Conservation (phyloP, 2,797 vertebrate species). For the Myotis myotis region DNA sequence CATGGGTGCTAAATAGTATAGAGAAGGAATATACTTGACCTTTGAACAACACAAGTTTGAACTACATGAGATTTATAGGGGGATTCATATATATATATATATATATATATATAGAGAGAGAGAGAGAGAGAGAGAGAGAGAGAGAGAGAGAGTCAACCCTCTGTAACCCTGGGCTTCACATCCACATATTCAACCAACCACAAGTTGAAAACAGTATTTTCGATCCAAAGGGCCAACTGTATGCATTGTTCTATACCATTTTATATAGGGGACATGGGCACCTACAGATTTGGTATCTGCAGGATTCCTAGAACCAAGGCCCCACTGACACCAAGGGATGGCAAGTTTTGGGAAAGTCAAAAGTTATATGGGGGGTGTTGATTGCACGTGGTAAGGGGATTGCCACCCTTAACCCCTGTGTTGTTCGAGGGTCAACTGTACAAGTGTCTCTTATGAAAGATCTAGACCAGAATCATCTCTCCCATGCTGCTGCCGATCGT, state of each 20-base stretch:
- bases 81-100: background rate
- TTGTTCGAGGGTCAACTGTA: background rate
- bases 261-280: background rate
- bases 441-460: background rate
- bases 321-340: background rate
- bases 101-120: too few relatives aligned
- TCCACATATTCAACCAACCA: background rate
- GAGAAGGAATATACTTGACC: background rate
- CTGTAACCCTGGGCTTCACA: background rate
- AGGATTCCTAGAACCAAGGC: background rate
- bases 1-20: background rate
- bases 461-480: background rate
- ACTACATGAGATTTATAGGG: background rate
- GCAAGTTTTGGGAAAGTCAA: background rate
- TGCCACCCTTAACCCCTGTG: background rate
- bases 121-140: too few relatives aligned
- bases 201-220: background rate
- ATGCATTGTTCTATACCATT: too few relatives aligned
- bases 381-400: fast-evolving
- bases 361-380: background rate
- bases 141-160: background rate
- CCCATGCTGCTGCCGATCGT: fast-evolving
- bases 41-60: background rate
- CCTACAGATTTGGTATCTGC: background rate
- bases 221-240: background rate